Evolutionary conservation across 2,113 vertebrate genomes (phyloP), one percentile per base, ranked within the genome.

Genomic region (Oryzias curvinotus): DNA sequence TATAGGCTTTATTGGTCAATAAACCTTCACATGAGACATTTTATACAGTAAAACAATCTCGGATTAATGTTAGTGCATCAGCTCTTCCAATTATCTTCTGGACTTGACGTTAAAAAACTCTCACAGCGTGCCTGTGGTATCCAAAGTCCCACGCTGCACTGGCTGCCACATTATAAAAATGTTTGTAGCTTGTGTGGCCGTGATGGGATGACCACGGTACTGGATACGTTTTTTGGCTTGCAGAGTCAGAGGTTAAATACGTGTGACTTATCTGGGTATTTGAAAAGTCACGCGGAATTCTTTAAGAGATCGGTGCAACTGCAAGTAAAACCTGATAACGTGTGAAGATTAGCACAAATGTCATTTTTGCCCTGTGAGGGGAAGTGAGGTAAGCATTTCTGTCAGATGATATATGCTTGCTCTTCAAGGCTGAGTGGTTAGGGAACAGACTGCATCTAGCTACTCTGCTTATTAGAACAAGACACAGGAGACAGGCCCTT

Each of bases 21-120:
- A 63, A 85, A 85, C 59, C 65, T 80, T 54, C 77, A 88, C 65
- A 44, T 72, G 80, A 89, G 82, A 75, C 68, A 47, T 78, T 90
- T 87, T 83, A 87, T 83, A 69, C 58, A 59, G 82, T 80, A 80
- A 87, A 82, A 69, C 63, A 77, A 83, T 73, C 75, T 57, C 26
- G 5, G 23, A 30, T 71, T 75, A 25, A 66, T 70, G 1, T 54
- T 55, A 59, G 61, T 43, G 44, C 52, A 52, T 64, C 50, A 21
- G 14, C 66, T 19, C 4, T 74, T 71, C 63, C 62, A 65, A 59
- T 80, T 57, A 59, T 41, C 25, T 18, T 55, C 36, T 21, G 26
- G 44, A 61, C 48, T 56, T 69, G 72, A 75, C 43, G 43, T 19
- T 23, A 1, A 63, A 8, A 58, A 72, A 73, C 73, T 63, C 62